phyloP scores from a whole-genome alignment of 2,888 invertebrate species.

The Dolichopus griseipennis region DNA sequence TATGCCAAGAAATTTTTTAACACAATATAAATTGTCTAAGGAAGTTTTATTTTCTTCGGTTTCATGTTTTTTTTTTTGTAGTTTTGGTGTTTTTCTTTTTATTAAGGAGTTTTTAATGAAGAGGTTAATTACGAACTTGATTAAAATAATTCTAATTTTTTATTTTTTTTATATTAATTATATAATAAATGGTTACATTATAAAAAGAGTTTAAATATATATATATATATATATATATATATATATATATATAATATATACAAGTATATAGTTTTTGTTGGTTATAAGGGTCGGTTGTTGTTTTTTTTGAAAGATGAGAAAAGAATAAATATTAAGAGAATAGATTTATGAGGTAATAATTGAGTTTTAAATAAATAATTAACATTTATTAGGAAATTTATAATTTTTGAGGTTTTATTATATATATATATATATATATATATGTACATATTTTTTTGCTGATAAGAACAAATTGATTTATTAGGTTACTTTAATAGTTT shows the following conservation, averaged over 20 bases:
- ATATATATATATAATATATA: too few relatives aligned
- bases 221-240: too few relatives aligned
- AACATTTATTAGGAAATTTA: neutral
- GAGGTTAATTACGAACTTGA: conserved; percentile 6
- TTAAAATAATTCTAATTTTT: neutral
- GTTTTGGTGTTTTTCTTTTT: too few relatives aligned
- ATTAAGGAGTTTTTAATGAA: neutral
- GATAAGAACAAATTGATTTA: too few relatives aligned
- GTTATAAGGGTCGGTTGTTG: too few relatives aligned
- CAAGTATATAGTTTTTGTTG: neutral
- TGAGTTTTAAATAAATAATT: neutral
- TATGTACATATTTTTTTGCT: too few relatives aligned
- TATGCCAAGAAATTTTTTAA: neutral
- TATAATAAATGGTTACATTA: neutral
- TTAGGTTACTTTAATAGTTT: too few relatives aligned
- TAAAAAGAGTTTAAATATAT: neutral
- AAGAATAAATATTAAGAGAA: neutral
- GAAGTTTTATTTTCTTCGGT: neutral
- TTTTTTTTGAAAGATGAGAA: neutral
- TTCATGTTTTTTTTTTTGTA: too few relatives aligned
- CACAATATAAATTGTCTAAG: neutral
- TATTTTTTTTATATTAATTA: neutral
- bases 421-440: too few relatives aligned
- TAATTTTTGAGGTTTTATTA: too few relatives aligned
- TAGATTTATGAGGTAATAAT: neutral